phyloP scores from a whole-genome alignment of 2,888 invertebrate species.

The Amblyteles armatorius region DNA sequence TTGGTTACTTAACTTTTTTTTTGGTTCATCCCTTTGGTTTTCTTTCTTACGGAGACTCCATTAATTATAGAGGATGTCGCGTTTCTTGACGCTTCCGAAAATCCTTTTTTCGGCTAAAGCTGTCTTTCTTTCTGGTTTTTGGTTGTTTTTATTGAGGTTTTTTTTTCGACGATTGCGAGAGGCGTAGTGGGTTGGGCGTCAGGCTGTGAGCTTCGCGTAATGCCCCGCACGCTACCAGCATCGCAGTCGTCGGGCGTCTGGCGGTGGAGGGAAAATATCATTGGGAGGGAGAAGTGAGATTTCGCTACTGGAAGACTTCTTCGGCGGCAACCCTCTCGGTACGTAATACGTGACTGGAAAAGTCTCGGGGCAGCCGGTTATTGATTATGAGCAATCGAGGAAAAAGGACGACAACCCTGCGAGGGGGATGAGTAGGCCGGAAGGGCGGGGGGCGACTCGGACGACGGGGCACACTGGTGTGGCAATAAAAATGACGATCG shows the following conservation, averaged over 20 bases:
- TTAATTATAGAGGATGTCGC: conserved; percentile 49
- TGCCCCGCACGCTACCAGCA: conserved; percentile 31
- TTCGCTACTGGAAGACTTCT: conserved; percentile 33
- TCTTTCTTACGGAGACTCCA: conserved; percentile 39
- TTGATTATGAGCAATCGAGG: conserved; percentile 66
- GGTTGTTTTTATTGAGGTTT: not conserved
- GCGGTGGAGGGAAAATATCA: conserved; percentile 37
- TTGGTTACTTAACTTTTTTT: conserved; percentile 10
- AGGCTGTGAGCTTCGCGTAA: conserved; percentile 26
- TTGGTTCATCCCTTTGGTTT: not conserved
- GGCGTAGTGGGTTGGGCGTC: not conserved
- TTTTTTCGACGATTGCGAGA: conserved; percentile 38
- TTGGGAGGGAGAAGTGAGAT: not conserved
- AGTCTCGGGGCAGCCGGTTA: conserved; percentile 53
- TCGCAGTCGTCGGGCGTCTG: conserved; percentile 22
- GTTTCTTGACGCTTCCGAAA: conserved; percentile 15
- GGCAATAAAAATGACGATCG: conserved; percentile 63
- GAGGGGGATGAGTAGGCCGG: conserved; percentile 6
- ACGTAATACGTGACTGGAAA: conserved; percentile 66
- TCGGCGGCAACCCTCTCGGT: conserved; percentile 25
- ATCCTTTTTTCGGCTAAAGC: not conserved
- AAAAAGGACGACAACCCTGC: conserved; percentile 48
- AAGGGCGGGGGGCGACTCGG: conserved; percentile 18
- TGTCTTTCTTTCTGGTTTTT: conserved; percentile 6
- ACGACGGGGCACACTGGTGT: conserved; percentile 14